Base-by-base conservation (phyloP, 2,113 vertebrate genomes). In the Scartelaos histophorus region DNA sequence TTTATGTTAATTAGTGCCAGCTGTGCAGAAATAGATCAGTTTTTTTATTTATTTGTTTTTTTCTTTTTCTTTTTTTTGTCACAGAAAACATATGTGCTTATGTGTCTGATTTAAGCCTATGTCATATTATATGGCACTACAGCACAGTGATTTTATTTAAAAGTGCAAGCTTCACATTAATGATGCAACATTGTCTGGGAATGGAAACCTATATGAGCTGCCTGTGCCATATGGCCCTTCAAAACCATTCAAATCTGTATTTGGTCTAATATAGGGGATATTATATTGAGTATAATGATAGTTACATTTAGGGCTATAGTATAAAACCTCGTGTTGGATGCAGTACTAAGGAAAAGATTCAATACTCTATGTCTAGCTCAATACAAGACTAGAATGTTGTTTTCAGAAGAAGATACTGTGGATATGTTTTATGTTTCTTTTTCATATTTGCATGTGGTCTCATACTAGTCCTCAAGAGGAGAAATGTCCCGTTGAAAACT, bases 1-100 rank as follows among this genome's bases (percentile, higher is more conserved):
- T 60, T 21, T 72, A 45, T 70, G 25, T 54, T 78, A 35, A 84
- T 76, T 60, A 17, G 53, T 45, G 13, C 58, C 74, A 83, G 74
- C 80, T 83, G 75, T 25, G 17, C 51, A 38, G 34, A 64, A 35
- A 35, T 3, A 4, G 56, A 3, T 3, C 13, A 15, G 15, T 49
- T 3, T 49, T 15, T 49, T 15, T 11, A 1, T 49, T 15, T 49
- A n/a, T n/a, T 9, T 49, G 5, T 51, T 17, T 19, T 51, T 17
- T 51, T 51, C 1, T 19, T 19, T 17, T 6, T 17, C 4, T 17
- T 51, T 15, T n/a, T 2, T 21, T 3, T 12, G 0, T 56, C 54
- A 56, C 60, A 35, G 2, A 62, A 35, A 35, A 34, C 29, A 62
- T 9, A 35, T 13, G 3, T 7, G 38, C 7, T 9, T 43, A 43